Percentiles rank a stretch among this genome's conserved stretches.
Conservation (phyloP, 2,113 vertebrate species). For the Theristicus caerulescens region DNA sequence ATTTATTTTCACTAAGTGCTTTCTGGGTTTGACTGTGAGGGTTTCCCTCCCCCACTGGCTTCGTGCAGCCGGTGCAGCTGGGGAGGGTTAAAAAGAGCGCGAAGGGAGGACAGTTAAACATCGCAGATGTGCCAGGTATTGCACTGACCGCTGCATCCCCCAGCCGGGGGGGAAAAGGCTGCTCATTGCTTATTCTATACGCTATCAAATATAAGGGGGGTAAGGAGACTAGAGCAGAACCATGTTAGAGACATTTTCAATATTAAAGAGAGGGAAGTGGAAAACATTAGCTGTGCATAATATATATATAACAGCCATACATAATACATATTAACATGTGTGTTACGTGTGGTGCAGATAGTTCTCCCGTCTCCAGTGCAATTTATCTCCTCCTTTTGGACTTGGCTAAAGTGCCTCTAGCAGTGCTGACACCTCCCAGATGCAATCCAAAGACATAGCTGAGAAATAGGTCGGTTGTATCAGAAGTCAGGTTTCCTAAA, state of each 20-base stretch:
- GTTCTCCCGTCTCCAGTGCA: neutral
- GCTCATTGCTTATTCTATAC: neutral
- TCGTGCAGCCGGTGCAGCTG: neutral
- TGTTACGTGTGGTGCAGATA: neutral
- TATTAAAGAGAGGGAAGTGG: neutral
- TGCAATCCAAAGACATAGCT: neutral
- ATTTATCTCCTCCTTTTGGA: neutral
- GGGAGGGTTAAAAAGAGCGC: neutral
- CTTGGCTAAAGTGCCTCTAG: neutral
- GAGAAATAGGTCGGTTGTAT: neutral
- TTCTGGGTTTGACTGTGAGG: neutral
- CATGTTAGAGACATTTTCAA: neutral
- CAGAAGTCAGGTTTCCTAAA: neutral
- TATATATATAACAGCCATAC: neutral
- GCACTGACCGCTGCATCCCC: neutral
- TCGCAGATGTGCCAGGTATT: fast-evolving
- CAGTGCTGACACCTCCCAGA: neutral
- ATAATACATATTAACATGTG: neutral
- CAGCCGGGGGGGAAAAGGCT: neutral
- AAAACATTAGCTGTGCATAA: neutral
- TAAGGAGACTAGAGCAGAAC: neutral
- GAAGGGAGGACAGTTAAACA: neutral
- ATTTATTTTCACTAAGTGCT: conserved; percentile 8
- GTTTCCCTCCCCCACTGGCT: neutral
- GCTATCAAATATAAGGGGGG: neutral